phyloP scores from a whole-genome alignment of 2,113 vertebrate genomes.

The Ceyx melanurus region DNA sequence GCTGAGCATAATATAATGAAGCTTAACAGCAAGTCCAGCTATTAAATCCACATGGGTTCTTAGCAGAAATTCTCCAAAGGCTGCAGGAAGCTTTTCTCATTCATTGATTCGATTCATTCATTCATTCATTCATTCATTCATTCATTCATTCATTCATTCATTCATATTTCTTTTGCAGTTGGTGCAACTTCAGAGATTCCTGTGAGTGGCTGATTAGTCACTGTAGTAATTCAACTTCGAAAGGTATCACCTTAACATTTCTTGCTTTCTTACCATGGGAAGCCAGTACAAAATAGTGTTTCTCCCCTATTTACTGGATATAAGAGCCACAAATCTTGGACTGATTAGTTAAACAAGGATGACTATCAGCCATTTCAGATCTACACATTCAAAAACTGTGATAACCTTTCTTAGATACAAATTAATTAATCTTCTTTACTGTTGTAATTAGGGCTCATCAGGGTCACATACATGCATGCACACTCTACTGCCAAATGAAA shows the following conservation, averaged over 20 bases:
- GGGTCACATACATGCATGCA: accelerated
- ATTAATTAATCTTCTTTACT: neutral
- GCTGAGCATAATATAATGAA: neutral
- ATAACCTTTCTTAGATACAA: neutral
- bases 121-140: neutral
- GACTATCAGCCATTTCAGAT: neutral
- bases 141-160: neutral
- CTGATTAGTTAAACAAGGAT: neutral
- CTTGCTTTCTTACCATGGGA: neutral
- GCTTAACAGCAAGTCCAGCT: neutral
- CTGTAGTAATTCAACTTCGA: neutral
- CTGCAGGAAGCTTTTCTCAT: neutral
- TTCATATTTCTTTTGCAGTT: neutral
- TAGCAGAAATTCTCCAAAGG: neutral
- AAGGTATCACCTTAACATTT: neutral
- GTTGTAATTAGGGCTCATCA: neutral
- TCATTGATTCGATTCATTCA: neutral
- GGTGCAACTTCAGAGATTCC: neutral
- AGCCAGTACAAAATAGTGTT: neutral
- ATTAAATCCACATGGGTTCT: neutral
- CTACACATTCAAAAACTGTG: neutral
- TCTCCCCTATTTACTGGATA: neutral
- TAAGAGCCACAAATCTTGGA: neutral
- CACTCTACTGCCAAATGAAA: accelerated
- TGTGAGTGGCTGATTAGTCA: neutral